Evolutionary conservation across 2,888 invertebrate species (phyloP).

Genomic region (Colletes collaris): DNA sequence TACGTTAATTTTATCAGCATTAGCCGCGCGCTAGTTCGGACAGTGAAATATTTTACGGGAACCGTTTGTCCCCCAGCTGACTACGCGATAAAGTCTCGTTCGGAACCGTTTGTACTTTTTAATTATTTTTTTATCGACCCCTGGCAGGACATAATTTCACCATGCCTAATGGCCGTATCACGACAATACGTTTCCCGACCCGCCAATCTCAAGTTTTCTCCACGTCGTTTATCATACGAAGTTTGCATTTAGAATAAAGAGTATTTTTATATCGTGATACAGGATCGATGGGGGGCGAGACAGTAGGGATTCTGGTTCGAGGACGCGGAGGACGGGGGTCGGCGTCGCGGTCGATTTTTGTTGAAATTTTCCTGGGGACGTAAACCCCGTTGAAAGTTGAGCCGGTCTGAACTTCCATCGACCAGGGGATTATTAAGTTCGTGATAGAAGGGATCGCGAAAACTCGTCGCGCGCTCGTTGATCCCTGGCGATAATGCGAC

Average conservation of each 20-base stretch:
- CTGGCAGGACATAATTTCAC: too few relatives aligned
- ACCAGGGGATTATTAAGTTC: slow-evolving; percentile 41
- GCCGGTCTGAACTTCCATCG: slow-evolving; percentile 23
- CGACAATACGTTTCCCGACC: too few relatives aligned
- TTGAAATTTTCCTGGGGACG: slow-evolving; percentile 12
- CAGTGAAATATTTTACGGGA: slow-evolving; percentile 38
- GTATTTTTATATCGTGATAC: too few relatives aligned
- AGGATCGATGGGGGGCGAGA: too few relatives aligned
- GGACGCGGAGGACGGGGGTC: too few relatives aligned
- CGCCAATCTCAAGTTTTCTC: too few relatives aligned
- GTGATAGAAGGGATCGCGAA: slow-evolving; percentile 18
- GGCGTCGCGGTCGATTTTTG: slow-evolving; percentile 12
- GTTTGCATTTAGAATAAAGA: too few relatives aligned
- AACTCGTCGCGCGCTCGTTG: slow-evolving; percentile 16
- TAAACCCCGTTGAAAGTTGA: slow-evolving; percentile 19
- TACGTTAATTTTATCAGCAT: slow-evolving; percentile 54
- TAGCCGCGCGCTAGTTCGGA: slow-evolving; percentile 6
- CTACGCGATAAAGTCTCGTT: slow-evolving; percentile 8
- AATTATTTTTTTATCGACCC: too few relatives aligned
- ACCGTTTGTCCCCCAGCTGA: neutral
- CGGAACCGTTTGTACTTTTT: too few relatives aligned
- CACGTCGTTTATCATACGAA: too few relatives aligned
- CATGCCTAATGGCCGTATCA: too few relatives aligned
- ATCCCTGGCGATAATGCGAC: slow-evolving; percentile 30
- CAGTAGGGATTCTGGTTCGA: too few relatives aligned